phyloP scores from a whole-genome alignment of 2,113 vertebrate genomes.

The Amphiprion percula region DNA sequence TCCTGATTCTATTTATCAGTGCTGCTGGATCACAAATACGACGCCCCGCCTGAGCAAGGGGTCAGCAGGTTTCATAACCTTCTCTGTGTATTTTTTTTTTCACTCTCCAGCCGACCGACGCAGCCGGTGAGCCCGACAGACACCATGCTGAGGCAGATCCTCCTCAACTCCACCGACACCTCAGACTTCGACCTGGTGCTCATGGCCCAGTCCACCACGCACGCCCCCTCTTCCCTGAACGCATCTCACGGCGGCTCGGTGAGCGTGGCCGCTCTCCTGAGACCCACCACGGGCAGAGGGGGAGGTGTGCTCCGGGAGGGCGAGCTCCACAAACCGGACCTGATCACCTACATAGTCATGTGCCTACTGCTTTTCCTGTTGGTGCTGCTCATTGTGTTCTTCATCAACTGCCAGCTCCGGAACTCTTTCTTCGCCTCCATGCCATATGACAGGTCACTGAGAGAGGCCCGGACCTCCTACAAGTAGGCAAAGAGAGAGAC shows the following conservation, averaged over 20 bases:
- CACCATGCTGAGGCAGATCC: conserved; percentile 87
- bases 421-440: conserved; percentile 97
- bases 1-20: neutral
- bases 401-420: conserved; percentile 98
- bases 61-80: conserved; percentile 32
- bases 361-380: conserved; percentile 94
- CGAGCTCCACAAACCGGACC: conserved; percentile 93
- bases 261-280: conserved; percentile 91
- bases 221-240: conserved; percentile 85
- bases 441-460: conserved; percentile 96
- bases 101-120: conserved; percentile 54
- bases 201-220: conserved; percentile 88
- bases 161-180: conserved; percentile 91
- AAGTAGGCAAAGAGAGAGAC: conserved; percentile 73
- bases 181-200: conserved; percentile 88
- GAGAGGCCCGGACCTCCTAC: conserved; percentile 94
- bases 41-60: neutral
- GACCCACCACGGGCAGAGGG: conserved; percentile 86
- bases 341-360: conserved; percentile 94
- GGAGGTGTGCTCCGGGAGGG: conserved; percentile 90
- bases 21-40: neutral
- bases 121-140: conserved; percentile 50
- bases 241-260: conserved; percentile 90
- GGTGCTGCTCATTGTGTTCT: conserved; percentile 95
- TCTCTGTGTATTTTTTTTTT: conserved; percentile 21